A percentile compares a stretch with the other conserved stretches of the same genome.
Evolutionary conservation across 2,888 invertebrate genomes (phyloP).

Genomic region (Lasioglossum morio): DNA sequence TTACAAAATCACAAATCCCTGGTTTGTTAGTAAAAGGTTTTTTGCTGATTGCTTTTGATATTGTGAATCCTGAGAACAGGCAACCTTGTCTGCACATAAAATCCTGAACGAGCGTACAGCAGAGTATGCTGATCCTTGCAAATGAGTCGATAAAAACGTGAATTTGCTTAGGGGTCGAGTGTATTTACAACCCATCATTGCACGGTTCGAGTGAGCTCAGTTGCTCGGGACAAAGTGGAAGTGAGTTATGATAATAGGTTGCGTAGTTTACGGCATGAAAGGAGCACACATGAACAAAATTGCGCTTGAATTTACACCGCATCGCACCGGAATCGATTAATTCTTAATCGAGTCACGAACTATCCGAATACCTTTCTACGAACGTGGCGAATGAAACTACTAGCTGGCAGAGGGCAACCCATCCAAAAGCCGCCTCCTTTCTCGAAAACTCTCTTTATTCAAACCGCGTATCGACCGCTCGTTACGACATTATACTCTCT

Average conservation of each 20-base stretch:
- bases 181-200: background rate
- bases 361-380: conserved; percentile 33
- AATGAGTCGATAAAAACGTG: background rate
- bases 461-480: conserved; percentile 55
- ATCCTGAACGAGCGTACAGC: background rate
- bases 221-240: background rate
- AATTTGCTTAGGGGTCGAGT: background rate
- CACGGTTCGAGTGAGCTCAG: too few relatives aligned
- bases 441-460: conserved; percentile 55
- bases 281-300: background rate
- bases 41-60: background rate
- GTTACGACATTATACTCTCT: conserved; percentile 57
- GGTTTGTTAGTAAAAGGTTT: too few relatives aligned
- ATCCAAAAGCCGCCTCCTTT: conserved; percentile 35
- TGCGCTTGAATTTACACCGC: background rate
- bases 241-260: background rate
- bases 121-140: background rate
- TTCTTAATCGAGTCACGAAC: conserved; percentile 52
- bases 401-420: conserved; percentile 13
- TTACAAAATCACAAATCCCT: too few relatives aligned
- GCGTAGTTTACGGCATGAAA: background rate
- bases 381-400: conserved; percentile 47
- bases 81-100: background rate
- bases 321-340: background rate
- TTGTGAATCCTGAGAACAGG: background rate